phyloP scores from a whole-genome alignment of 2,113 vertebrate genomes.

The Gorsachius goisagi region DNA sequence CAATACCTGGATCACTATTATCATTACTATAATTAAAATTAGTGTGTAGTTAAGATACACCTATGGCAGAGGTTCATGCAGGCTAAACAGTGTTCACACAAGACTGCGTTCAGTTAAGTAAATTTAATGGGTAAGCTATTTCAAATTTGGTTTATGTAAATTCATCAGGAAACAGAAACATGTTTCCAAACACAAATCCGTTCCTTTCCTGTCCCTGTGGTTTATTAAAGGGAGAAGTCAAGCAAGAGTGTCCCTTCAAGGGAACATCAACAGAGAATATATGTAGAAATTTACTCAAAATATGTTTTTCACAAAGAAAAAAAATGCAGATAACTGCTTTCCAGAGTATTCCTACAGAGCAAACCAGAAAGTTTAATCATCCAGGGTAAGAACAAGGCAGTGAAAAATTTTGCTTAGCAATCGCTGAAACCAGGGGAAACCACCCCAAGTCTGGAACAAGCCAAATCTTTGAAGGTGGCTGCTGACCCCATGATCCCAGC shows the following conservation, averaged over 20 bases:
- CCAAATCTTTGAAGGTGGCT: neutral
- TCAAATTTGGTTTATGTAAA: neutral
- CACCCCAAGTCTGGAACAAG: neutral
- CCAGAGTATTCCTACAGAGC: neutral
- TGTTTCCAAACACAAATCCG: neutral
- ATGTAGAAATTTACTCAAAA: neutral
- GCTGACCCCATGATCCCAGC: neutral
- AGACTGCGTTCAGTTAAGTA: neutral
- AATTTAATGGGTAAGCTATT: neutral
- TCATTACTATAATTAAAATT: neutral
- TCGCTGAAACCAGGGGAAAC: neutral
- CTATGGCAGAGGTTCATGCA: neutral
- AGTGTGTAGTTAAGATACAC: neutral
- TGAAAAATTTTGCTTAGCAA: neutral
- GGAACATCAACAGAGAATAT: neutral
- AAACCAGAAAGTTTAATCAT: neutral
- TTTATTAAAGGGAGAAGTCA: neutral
- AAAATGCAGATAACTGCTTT: neutral
- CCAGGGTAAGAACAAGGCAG: neutral
- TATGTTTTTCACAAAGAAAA: neutral
- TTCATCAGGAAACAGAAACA: neutral
- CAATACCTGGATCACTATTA: neutral
- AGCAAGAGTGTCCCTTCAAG: neutral
- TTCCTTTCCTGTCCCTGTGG: neutral
- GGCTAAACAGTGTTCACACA: neutral